Percentiles rank a stretch among this genome's conserved stretches.
Evolutionary conservation across 2,888 invertebrate species (phyloP).

Genomic region (Zhuqinia jingwanae): DNA sequence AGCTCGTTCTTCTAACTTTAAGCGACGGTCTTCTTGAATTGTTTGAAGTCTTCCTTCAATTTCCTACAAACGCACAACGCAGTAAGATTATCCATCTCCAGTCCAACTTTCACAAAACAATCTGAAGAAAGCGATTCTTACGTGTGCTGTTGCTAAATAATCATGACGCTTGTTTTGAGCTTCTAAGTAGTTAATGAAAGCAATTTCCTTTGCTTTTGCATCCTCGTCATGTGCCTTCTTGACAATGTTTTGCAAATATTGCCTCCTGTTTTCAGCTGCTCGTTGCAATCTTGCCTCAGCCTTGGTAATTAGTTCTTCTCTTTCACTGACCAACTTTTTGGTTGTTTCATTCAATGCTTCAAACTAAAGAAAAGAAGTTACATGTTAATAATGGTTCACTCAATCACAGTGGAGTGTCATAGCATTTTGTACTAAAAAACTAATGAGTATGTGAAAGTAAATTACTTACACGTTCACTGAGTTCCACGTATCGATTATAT

Average conservation of each 20-base stretch:
- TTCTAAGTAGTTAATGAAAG: constrained; percentile 97
- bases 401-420: too few species aligned
- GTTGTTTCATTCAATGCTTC: constrained; percentile 78
- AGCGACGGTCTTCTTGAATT: constrained; percentile 92
- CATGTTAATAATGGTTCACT: too few species aligned
- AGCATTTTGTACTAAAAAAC: too few species aligned
- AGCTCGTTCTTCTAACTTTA: constrained; percentile 93
- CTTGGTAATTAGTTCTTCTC: constrained; percentile 75
- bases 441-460: too few species aligned
- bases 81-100: too few species aligned
- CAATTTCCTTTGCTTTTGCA: constrained; percentile 97
- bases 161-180: constrained; percentile 97
- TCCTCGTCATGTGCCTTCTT: constrained; percentile 99
- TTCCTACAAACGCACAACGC: too few species aligned
- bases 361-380: too few species aligned
- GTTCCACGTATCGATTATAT: constrained; percentile 78
- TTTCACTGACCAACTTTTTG: constrained; percentile 74
- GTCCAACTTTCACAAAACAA: too few species aligned
- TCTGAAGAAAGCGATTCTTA: too few species aligned
- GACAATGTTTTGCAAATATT: constrained; percentile 90
- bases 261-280: constrained; percentile 94
- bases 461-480: constrained; percentile 76
- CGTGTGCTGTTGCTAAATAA: constrained; percentile 91
- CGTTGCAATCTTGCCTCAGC: constrained; percentile 83
- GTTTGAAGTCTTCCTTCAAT: constrained; percentile 84